Percentiles rank a stretch among this genome's conserved stretches.
Conservation (phyloP, 2,888 invertebrate species). For the Dryococelus australis region DNA sequence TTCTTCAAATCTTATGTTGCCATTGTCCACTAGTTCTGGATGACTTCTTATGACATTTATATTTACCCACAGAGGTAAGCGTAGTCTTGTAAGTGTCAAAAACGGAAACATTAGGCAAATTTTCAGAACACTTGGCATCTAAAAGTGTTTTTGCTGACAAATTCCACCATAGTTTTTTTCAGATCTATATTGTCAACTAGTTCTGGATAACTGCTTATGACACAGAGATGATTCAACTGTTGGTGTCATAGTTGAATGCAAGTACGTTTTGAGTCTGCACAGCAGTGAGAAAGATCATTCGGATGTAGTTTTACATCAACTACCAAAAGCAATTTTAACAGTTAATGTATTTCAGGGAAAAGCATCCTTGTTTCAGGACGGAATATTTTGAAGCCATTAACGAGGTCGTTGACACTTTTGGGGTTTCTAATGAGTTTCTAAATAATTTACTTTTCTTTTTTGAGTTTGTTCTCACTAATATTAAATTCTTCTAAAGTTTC, state of each 20-base stretch:
- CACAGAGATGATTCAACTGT: not conserved
- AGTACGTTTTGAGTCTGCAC: not conserved
- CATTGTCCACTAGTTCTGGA: too few species aligned
- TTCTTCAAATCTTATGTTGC: too few species aligned
- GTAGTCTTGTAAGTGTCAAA: too few species aligned
- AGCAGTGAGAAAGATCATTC: not conserved
- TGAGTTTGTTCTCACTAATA: not conserved
- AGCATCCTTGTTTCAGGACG: not conserved
- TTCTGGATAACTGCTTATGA: not conserved
- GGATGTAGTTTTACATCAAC: not conserved
- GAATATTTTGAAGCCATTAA: not conserved
- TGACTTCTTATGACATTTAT: too few species aligned
- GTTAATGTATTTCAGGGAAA: not conserved
- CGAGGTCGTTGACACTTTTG: not conserved
- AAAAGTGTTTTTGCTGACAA: not conserved
- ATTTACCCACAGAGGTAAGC: too few species aligned
- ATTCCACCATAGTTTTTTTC: not conserved
- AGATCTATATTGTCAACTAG: not conserved
- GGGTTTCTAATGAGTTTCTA: not conserved
- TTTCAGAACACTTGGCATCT: constrained; percentile 7
- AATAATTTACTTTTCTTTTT: not conserved
- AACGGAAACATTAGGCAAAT: not conserved
- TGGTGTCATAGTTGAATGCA: not conserved
- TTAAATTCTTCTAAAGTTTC: not conserved
- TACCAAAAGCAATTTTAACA: not conserved